These are phyloP conservation scores for Pecten maximus DNA, from an alignment of 2,888 invertebrate species.

Conservation along the genomic window DNA sequence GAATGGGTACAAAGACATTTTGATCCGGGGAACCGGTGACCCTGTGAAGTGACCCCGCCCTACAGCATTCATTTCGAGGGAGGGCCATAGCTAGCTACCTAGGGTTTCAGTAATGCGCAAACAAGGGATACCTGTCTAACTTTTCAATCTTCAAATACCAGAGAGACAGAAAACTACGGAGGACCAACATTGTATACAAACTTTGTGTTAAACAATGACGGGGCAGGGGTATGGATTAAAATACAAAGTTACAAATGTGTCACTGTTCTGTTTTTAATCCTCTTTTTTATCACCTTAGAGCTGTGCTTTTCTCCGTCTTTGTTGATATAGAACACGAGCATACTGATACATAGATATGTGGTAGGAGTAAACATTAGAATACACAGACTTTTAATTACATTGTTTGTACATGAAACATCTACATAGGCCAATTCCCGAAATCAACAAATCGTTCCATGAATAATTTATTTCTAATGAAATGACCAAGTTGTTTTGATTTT, in stretches of 20 bases:
- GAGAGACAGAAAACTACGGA: neutral
- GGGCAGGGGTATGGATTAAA: neutral
- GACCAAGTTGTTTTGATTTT: no score
- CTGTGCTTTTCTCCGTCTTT: neutral
- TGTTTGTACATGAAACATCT: no score
- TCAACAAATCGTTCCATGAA: no score
- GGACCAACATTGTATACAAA: neutral
- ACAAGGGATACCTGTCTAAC: neutral
- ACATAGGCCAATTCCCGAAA: no score
- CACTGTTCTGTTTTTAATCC: neutral
- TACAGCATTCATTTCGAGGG: constrained; percentile 25
- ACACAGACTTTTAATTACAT: no score
- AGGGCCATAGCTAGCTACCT: neutral
- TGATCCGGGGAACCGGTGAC: constrained; percentile 26
- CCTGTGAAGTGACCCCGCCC: constrained; percentile 1
- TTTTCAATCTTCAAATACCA: constrained; percentile 14
- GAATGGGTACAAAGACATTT: constrained; percentile 21
- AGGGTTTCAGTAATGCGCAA: constrained; percentile 30
- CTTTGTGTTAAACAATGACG: neutral
- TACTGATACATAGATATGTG: no score
- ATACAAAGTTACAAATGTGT: neutral
- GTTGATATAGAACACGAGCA: neutral
- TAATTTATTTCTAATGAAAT: no score
- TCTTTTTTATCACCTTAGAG: neutral
- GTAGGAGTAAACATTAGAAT: no score